Conservation (phyloP, 1,140 invertebrate species). For the Pogonomyrmex californicus region DNA sequence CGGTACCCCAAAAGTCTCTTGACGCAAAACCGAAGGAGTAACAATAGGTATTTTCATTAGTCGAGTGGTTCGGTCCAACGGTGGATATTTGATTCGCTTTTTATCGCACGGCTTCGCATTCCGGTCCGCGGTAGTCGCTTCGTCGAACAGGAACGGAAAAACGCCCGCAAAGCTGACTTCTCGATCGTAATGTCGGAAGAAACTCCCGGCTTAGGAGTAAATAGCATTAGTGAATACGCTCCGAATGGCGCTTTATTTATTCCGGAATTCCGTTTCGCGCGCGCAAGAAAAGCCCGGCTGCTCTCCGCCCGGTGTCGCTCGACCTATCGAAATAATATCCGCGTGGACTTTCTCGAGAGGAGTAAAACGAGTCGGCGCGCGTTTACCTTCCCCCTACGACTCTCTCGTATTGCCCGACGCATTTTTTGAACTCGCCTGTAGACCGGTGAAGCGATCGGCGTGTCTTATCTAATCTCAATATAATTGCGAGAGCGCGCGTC, state of each 20-base stretch:
- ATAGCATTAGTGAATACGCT: constrained; percentile 69
- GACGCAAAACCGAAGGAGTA: constrained; percentile 70
- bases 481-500: constrained; percentile 83
- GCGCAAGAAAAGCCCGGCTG: constrained; percentile 55
- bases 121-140: constrained; percentile 59
- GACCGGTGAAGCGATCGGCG: constrained; percentile 33
- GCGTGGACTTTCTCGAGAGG: not conserved
- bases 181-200: constrained; percentile 74
- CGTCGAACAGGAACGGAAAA: constrained; percentile 70
- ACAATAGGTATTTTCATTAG: constrained; percentile 79
- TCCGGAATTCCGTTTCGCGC: constrained; percentile 54
- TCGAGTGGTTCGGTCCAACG: constrained; percentile 65
- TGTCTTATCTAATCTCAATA: constrained; percentile 79
- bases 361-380: not conserved
- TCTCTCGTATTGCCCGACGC: not conserved
- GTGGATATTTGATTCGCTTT: constrained; percentile 78
- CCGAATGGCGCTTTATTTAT: constrained; percentile 64
- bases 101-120: constrained; percentile 74
- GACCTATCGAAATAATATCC: not conserved
- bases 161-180: constrained; percentile 65
- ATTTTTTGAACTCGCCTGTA: constrained; percentile 11
- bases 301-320: not conserved
- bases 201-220: constrained; percentile 72
- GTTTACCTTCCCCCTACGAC: not conserved
- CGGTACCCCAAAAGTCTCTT: constrained; percentile 66